Evolutionary conservation across 1,140 invertebrate genomes (phyloP).

Genomic region (Habropoda laboriosa): DNA sequence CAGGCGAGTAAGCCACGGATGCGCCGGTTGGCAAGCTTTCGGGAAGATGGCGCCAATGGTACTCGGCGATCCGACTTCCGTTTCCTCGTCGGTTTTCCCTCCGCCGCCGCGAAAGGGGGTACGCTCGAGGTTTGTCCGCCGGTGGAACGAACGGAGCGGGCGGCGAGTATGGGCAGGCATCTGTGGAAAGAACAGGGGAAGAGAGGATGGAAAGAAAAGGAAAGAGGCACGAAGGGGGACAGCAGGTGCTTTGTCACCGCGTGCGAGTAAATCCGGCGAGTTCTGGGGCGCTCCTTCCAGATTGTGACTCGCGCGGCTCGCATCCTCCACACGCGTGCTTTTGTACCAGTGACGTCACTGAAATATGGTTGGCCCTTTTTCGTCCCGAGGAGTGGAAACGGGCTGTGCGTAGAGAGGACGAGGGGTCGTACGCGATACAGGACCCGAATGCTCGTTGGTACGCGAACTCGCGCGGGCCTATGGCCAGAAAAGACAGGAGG

Average conservation of each 20-base stretch:
- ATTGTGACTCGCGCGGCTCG: constrained; percentile 67
- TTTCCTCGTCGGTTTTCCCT: constrained; percentile 1
- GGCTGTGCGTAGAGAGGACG: constrained; percentile 10
- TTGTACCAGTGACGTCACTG: constrained; percentile 75
- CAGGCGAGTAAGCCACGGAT: constrained; percentile 47
- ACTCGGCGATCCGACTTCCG: constrained; percentile 19
- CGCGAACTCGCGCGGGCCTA: constrained; percentile 57
- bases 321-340: constrained; percentile 67
- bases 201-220: constrained; percentile 69
- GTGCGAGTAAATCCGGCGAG: constrained; percentile 78
- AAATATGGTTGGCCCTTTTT: constrained; percentile 71
- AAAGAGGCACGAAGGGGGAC: constrained; percentile 72
- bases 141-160: not conserved
- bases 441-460: constrained; percentile 37
- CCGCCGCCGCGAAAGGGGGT: not conserved
- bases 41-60: constrained; percentile 69
- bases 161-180: too few species aligned
- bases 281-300: constrained; percentile 69
- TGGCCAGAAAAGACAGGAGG: constrained; percentile 61
- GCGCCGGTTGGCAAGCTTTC: constrained; percentile 52
- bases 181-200: constrained; percentile 40
- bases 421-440: constrained; percentile 39
- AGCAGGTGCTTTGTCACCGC: constrained; percentile 81
- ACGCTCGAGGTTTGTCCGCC: too few species aligned
- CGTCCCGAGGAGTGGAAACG: constrained; percentile 16